Percentiles rank a stretch among this genome's conserved stretches.
phyloP scores from a whole-genome alignment of 1,140 invertebrate genomes.

The Drosophila nigromelanica region DNA sequence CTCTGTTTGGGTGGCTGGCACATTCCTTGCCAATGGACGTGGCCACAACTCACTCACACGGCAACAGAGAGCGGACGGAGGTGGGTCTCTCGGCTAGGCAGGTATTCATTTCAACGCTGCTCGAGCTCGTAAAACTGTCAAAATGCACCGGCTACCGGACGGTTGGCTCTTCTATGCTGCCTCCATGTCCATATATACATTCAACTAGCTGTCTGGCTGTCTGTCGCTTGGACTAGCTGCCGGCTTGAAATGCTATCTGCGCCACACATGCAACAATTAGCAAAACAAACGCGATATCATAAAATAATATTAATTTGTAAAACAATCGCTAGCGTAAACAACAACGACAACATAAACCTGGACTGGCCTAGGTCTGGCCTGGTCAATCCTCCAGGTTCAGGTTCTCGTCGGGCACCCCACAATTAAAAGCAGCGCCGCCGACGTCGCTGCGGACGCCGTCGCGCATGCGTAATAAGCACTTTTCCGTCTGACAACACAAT shows the following conservation, averaged over 20 bases:
- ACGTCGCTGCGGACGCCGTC: constrained; percentile 54
- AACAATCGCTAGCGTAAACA: constrained; percentile 77
- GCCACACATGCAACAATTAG: constrained; percentile 83
- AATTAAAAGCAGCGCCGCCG: constrained; percentile 67
- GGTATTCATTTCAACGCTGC: constrained; percentile 75
- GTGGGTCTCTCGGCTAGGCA: constrained; percentile 35
- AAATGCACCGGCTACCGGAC: constrained; percentile 79
- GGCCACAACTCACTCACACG: constrained; percentile 67
- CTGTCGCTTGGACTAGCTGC: constrained; percentile 11
- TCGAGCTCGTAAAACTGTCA: constrained; percentile 81
- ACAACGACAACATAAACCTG: constrained; percentile 57
- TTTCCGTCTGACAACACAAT: constrained; percentile 84
- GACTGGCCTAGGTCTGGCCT: background rate
- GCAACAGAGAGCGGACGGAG: background rate
- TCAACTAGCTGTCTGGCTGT: constrained; percentile 10
- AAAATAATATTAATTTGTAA: constrained; percentile 84
- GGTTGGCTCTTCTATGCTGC: constrained; percentile 17
- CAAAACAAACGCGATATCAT: constrained; percentile 83
- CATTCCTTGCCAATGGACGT: constrained; percentile 69
- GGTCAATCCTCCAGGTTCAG: constrained; percentile 51
- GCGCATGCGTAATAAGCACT: constrained; percentile 84
- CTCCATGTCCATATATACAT: constrained; percentile 24
- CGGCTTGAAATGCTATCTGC: constrained; percentile 73
- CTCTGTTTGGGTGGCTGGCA: constrained; percentile 73
- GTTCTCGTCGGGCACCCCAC: constrained; percentile 64